Evolutionary conservation across 2,797 vertebrate species (phyloP), one percentile per base, ranked within the genome.

Genomic region (Decapterus maruadsi): DNA sequence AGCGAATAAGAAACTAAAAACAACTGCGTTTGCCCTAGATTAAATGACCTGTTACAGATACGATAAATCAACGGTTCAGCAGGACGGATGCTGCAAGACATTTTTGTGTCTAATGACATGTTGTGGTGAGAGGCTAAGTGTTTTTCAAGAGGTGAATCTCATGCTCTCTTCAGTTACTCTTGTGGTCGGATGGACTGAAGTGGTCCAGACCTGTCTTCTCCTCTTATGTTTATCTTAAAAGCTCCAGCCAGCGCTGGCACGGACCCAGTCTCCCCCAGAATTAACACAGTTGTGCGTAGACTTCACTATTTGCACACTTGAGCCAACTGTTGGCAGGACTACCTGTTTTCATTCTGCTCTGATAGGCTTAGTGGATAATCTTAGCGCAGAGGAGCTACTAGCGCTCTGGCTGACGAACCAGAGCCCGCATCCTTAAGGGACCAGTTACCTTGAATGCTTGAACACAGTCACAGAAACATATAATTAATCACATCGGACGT

Each of bases 281-380:
- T 72, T 51, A 77, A 57, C 22, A 6, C 53, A 34, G 36, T 51
- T 42, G 9, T 46, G 55, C n/a, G 8, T 57, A 80, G 34, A 22
- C 20, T 34, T 1, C 59, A 46, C 38, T 46, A 16, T 51, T 63
- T 19, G n/a, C 38, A 16, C 22, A 65, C 60, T 68, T 8, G 38
- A 62, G 68, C 67, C 29, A 53, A 55, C 50, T 19, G 17, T 55
- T 85, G 73, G 74, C 71, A 68, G 67, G 14, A 63, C 62, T 22
- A 26, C 71, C 61, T 70, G 69, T 81, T 79, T 61, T 42, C 42
- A 11, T 82, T 71, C 54, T 66, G 29, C 20, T 84, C 76, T 82
- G 22, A 90, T 84, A 38, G 68, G 78, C 63, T 93, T 76, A 87
- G 72, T 43, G 61, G 78, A 80, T 83, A 66, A 89, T 80, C 77